These are phyloP conservation scores for Cantharis rustica DNA, from an alignment of 2,888 invertebrate species.

Conservation along the genomic window DNA sequence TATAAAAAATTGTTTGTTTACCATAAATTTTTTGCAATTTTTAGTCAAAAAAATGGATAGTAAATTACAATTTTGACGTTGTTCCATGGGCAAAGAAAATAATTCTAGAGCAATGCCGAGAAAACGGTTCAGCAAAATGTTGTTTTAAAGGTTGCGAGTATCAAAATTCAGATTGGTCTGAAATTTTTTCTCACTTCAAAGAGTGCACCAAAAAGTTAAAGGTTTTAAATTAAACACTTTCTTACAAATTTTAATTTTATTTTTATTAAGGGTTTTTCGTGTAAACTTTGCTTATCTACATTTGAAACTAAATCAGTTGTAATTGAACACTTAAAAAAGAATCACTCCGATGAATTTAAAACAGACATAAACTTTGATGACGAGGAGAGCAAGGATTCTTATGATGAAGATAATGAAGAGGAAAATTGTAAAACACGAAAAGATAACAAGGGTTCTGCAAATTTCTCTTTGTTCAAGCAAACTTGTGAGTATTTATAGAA, in stretches of 20 bases:
- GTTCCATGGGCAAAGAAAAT: constrained; percentile 11
- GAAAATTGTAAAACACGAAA: neutral
- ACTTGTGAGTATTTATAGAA: neutral
- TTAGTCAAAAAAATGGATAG: constrained; percentile 11
- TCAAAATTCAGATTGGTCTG: constrained; percentile 38
- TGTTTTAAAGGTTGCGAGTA: constrained; percentile 48
- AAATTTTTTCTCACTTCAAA: constrained; percentile 45
- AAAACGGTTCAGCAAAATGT: constrained; percentile 45
- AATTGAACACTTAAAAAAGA: constrained; percentile 38
- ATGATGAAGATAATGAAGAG: neutral
- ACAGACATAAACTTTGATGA: neutral
- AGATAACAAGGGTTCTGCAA: neutral
- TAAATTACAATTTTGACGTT: constrained; percentile 24
- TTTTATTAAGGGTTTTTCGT: constrained; percentile 44
- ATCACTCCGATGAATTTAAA: neutral
- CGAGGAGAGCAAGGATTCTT: neutral
- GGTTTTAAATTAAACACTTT: constrained; percentile 36
- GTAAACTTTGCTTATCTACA: constrained; percentile 46
- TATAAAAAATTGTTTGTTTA: neutral
- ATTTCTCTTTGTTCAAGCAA: neutral
- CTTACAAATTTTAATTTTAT: neutral
- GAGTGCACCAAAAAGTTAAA: constrained; percentile 43
- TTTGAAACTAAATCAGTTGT: constrained; percentile 37
- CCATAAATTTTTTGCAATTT: neutral
- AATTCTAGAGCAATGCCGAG: constrained; percentile 41